Evolutionary conservation across 2,888 invertebrate species (phyloP).

Genomic region (Cantharis rufa): DNA sequence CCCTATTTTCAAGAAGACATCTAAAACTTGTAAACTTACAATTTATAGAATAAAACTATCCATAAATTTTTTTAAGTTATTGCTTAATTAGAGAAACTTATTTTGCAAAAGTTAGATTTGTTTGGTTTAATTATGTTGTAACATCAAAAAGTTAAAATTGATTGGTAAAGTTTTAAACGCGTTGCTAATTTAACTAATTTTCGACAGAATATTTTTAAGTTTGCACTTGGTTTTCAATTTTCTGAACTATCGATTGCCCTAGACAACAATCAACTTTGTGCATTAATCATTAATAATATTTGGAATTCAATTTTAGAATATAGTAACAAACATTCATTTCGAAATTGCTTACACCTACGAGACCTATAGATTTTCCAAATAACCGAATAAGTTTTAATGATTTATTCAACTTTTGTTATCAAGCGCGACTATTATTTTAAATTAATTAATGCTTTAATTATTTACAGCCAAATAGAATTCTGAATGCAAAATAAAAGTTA

Average conservation of each 20-base stretch:
- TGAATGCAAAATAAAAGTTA: too few species aligned
- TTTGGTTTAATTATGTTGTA: not conserved
- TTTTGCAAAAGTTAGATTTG: not conserved
- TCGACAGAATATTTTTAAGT: not conserved
- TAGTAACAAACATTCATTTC: not conserved
- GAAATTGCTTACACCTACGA: not conserved
- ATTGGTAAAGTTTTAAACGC: not conserved
- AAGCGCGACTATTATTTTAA: not conserved
- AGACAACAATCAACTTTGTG: not conserved
- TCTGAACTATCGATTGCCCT: not conserved
- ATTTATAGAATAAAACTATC: not conserved
- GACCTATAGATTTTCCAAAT: not conserved
- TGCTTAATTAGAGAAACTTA: not conserved
- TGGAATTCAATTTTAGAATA: not conserved
- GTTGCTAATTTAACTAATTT: not conserved
- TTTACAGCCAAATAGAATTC: too few species aligned
- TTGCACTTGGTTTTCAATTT: not conserved
- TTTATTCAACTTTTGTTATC: not conserved
- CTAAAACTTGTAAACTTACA: not conserved
- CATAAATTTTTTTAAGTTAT: not conserved
- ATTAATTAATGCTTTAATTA: not conserved
- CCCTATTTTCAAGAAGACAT: not conserved
- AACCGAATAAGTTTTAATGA: not conserved
- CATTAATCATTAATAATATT: not conserved
- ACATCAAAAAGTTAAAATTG: constrained; percentile 1